phyloP scores from a whole-genome alignment of 2,797 vertebrate genomes.

The Anguilla obscura region DNA sequence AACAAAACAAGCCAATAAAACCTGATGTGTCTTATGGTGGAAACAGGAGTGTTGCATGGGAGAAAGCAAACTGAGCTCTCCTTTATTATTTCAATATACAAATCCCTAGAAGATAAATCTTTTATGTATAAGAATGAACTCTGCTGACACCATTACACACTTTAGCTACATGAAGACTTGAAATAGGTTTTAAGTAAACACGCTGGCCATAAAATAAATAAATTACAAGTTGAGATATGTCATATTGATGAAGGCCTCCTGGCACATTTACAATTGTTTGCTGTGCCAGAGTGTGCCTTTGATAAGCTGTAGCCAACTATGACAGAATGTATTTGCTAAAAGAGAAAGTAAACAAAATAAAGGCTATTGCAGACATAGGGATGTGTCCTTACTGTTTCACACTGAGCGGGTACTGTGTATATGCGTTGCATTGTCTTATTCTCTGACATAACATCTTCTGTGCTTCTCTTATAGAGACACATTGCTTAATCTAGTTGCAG shows the following conservation, averaged over 20 bases:
- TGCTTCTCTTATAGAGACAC: background rate
- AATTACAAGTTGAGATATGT: background rate
- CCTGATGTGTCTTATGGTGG: background rate
- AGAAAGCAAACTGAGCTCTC: background rate
- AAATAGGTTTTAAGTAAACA: background rate
- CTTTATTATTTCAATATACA: background rate
- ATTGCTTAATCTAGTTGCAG: background rate
- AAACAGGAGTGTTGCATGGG: background rate
- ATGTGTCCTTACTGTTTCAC: background rate
- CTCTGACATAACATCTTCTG: background rate
- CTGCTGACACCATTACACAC: background rate
- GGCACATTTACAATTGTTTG: constrained; percentile 25
- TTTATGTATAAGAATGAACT: background rate
- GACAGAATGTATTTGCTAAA: constrained; percentile 53
- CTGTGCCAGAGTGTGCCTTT: constrained; percentile 63
- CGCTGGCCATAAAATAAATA: background rate
- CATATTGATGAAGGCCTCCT: background rate
- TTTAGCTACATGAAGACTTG: background rate
- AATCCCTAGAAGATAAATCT: background rate
- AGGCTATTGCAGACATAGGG: background rate
- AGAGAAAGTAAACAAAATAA: background rate
- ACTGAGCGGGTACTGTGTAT: background rate
- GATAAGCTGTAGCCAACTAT: constrained; percentile 69
- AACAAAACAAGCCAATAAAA: background rate
- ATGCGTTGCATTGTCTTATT: background rate